Evolutionary conservation across 2,888 invertebrate genomes (phyloP).

Genomic region (Cataglyphis cursor): DNA sequence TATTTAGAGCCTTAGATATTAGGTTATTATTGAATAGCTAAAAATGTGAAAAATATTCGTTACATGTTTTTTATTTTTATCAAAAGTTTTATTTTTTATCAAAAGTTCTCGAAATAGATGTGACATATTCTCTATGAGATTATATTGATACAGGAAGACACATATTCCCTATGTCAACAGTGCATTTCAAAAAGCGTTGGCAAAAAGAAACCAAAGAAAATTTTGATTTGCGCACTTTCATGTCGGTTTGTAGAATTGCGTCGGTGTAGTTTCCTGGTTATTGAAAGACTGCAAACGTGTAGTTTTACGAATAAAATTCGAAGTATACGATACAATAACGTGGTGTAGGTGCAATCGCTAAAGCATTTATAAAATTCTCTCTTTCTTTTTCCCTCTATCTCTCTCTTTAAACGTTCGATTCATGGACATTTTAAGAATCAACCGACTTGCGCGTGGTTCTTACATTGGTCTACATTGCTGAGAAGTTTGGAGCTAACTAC

Average conservation of each 20-base stretch:
- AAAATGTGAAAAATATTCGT: neutral
- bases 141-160: neutral
- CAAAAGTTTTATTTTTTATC: no score
- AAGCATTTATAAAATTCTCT: slow-evolving; percentile 46
- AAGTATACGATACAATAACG: slow-evolving; percentile 39
- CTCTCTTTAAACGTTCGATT: slow-evolving; percentile 7
- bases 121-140: slow-evolving; percentile 14
- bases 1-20: no score
- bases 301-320: slow-evolving; percentile 59
- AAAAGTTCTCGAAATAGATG: slow-evolving; percentile 18
- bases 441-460: slow-evolving; percentile 35
- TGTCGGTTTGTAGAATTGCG: slow-evolving; percentile 48
- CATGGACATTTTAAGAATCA: slow-evolving; percentile 44
- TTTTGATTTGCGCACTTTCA: slow-evolving; percentile 44
- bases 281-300: slow-evolving; percentile 6
- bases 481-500: slow-evolving; percentile 39
- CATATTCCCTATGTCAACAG: neutral
- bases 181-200: neutral
- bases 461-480: slow-evolving; percentile 11
- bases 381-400: neutral
- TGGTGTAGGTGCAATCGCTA: slow-evolving; percentile 19
- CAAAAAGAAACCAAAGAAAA: slow-evolving; percentile 28
- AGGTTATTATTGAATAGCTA: no score
- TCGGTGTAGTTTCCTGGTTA: slow-evolving; percentile 23
- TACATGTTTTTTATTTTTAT: slow-evolving; percentile 21